Evolutionary conservation across 2,113 vertebrate species (phyloP).

Genomic region (Vicugna pacos): DNA sequence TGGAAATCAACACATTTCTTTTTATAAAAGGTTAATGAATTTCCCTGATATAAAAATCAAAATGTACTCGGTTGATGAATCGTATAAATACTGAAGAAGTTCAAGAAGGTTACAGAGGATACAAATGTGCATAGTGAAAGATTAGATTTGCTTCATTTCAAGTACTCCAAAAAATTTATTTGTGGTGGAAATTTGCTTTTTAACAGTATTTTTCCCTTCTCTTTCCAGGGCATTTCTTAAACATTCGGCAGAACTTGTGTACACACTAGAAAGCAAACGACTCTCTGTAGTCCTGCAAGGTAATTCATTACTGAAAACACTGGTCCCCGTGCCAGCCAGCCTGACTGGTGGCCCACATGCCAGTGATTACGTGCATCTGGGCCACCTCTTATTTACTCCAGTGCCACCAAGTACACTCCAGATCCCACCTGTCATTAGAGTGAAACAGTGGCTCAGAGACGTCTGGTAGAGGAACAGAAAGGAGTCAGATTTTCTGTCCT

Average conservation of each 20-base stretch:
- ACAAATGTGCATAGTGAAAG: not conserved
- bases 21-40: not conserved
- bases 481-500: not conserved
- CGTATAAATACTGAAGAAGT: not conserved
- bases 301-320: constrained; percentile 78
- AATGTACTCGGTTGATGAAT: not conserved
- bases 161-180: not conserved
- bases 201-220: constrained; percentile 43
- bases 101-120: not conserved
- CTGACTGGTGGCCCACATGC: not conserved
- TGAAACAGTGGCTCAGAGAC: too few relatives aligned
- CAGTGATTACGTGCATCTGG: not conserved
- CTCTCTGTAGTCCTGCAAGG: constrained; percentile 95
- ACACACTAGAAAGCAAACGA: constrained; percentile 92
- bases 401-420: fast-evolving
- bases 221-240: constrained; percentile 91
- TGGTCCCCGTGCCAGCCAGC: not conserved
- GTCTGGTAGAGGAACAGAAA: not conserved
- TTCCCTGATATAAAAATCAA: not conserved
- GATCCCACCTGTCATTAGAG: not conserved
- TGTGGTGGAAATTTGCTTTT: not conserved
- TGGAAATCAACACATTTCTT: not conserved
- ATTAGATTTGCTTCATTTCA: constrained; percentile 10
- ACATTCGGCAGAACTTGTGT: constrained; percentile 95
- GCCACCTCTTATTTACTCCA: not conserved